phyloP scores from a whole-genome alignment of 2,797 vertebrate species.

The Hoplostethus mediterraneus region DNA sequence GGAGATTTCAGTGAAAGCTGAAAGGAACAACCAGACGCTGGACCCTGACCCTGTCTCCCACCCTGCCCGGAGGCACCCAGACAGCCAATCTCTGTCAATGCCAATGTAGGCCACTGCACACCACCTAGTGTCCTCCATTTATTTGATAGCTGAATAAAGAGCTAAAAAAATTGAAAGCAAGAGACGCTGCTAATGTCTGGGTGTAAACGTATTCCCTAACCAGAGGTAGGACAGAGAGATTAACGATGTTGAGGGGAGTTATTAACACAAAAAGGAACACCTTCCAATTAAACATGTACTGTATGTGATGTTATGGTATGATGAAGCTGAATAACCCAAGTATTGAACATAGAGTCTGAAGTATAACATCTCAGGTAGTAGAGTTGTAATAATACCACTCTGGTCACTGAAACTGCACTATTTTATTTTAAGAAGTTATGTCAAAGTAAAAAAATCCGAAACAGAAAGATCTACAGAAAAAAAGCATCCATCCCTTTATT shows the following conservation, averaged over 20 bases:
- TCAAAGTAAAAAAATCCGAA: too few relatives aligned
- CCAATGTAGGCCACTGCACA: conserved; percentile 39
- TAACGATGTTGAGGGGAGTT: neutral
- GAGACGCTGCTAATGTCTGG: neutral
- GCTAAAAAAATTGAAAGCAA: conserved; percentile 6
- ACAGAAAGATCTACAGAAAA: too few relatives aligned
- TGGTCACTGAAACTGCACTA: too few relatives aligned
- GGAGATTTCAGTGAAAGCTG: conserved; percentile 54
- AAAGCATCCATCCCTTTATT: too few relatives aligned
- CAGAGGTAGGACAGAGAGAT: neutral
- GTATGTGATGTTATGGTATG: too few relatives aligned
- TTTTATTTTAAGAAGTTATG: too few relatives aligned
- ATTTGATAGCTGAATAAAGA: conserved; percentile 12
- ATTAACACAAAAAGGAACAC: too few relatives aligned
- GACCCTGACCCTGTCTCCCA: conserved; percentile 58
- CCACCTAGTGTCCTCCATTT: conserved; percentile 24
- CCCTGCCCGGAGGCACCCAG: conserved; percentile 35
- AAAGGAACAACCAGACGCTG: conserved; percentile 45
- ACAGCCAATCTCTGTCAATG: conserved; percentile 16
- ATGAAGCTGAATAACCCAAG: too few relatives aligned
- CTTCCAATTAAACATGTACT: too few relatives aligned
- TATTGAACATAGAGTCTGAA: too few relatives aligned
- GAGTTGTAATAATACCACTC: too few relatives aligned
- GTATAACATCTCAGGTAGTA: too few relatives aligned
- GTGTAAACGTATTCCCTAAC: neutral